These are phyloP conservation scores for Acanthococcus lagerstroemiae DNA, from an alignment of 2,888 invertebrate genomes.

Conservation along the genomic window DNA sequence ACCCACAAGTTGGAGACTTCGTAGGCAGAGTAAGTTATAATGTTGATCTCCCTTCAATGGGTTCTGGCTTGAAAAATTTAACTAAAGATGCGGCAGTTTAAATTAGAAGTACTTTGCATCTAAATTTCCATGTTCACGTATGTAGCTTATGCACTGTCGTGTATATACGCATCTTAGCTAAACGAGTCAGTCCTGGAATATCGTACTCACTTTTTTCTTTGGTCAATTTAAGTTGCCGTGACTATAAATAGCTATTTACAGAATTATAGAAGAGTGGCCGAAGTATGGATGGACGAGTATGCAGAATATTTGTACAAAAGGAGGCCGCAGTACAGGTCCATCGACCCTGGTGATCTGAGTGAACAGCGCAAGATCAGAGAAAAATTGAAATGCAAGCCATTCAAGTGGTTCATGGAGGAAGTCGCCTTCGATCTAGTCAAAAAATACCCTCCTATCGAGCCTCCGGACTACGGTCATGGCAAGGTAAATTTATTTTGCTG, in stretches of 20 bases:
- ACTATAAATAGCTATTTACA: no score
- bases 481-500: constrained; percentile 46
- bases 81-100: no score
- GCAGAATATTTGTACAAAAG: constrained; percentile 72
- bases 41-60: neutral
- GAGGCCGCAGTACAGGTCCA: constrained; percentile 56
- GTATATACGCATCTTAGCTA: no score
- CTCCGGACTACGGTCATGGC: constrained; percentile 70
- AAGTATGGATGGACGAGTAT: constrained; percentile 99
- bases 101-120: no score
- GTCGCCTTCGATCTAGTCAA: constrained; percentile 80
- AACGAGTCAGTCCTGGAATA: no score
- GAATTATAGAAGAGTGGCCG: constrained; percentile 87
- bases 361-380: constrained; percentile 65
- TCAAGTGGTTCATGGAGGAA: constrained; percentile 89
- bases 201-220: no score
- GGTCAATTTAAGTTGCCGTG: no score
- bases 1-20: constrained; percentile 83
- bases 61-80: neutral
- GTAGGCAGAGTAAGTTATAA: constrained; percentile 58
- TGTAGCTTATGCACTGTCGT: no score
- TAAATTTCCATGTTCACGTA: no score
- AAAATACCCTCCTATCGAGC: constrained; percentile 81
- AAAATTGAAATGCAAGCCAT: constrained; percentile 72
- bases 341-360: constrained; percentile 73